phyloP scores from a whole-genome alignment of 2,797 vertebrate genomes.

The Diceros bicornis region DNA sequence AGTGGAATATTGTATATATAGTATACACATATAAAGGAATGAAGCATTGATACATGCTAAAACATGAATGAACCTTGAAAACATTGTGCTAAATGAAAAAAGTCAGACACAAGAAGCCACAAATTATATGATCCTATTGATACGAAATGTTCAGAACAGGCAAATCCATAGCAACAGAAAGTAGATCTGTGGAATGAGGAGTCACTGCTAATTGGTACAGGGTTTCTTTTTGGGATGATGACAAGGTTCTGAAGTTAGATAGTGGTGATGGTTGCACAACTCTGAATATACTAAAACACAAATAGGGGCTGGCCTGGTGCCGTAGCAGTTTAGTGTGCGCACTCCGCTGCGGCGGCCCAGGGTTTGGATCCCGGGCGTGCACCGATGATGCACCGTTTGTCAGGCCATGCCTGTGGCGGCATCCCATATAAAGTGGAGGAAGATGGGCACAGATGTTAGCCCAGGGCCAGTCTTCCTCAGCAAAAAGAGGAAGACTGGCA shows the following conservation, averaged over 20 bases:
- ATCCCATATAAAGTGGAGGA: no score
- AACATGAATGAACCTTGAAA: neutral
- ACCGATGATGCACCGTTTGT: no score
- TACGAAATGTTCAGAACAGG: neutral
- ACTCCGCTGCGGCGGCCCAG: no score
- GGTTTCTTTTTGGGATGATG: neutral
- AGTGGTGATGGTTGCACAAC: neutral
- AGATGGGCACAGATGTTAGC: no score
- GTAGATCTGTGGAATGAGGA: neutral
- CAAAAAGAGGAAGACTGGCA: no score
- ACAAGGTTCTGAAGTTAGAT: conserved; percentile 26
- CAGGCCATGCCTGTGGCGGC: no score
- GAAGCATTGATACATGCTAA: neutral
- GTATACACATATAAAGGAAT: neutral
- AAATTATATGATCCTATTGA: neutral
- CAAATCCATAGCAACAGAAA: neutral
- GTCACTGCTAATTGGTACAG: neutral
- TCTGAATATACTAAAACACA: conserved; percentile 6
- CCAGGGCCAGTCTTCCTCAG: no score
- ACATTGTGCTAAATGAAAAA: neutral
- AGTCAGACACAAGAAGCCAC: neutral
- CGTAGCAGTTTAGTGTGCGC: no score
- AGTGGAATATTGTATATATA: neutral
- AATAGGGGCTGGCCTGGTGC: no score
- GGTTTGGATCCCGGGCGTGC: no score